Percentiles rank a stretch among this genome's conserved stretches.
phyloP scores from a whole-genome alignment of 1,140 invertebrate species.

The Panulirus ornatus region DNA sequence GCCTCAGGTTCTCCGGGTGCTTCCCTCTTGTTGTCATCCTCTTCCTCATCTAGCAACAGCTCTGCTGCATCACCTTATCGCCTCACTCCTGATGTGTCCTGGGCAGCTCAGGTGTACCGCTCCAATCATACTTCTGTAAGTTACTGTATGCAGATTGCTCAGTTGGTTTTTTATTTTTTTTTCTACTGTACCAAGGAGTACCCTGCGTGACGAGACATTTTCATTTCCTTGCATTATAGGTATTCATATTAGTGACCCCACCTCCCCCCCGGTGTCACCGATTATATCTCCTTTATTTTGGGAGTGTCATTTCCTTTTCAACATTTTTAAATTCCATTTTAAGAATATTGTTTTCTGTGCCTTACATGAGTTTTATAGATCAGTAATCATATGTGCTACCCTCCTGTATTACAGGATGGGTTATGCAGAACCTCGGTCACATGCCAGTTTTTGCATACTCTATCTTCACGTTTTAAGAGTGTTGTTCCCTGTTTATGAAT shows the following conservation, averaged over 20 bases:
- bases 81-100: slow-evolving; percentile 73
- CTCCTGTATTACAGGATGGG: no score
- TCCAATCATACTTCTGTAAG: slow-evolving; percentile 71
- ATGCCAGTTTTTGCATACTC: no score
- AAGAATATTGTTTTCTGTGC: no score
- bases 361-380: no score
- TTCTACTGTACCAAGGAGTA: neutral
- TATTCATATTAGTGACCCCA: neutral
- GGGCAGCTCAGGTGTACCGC: slow-evolving; percentile 72
- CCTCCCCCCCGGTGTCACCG: neutral
- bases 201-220: no score
- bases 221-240: no score
- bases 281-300: neutral
- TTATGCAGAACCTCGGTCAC: no score
- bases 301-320: neutral
- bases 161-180: neutral
- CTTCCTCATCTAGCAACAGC: slow-evolving; percentile 74
- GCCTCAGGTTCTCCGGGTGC: slow-evolving; percentile 74
- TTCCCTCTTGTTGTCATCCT: slow-evolving; percentile 73
- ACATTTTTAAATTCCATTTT: no score
- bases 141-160: slow-evolving; percentile 14
- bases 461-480: no score
- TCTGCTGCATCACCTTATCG: slow-evolving; percentile 73
- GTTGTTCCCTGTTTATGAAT: no score
- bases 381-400: no score